Conservation (phyloP, 2,888 invertebrate genomes). For the Cheiracanthium punctorium region DNA sequence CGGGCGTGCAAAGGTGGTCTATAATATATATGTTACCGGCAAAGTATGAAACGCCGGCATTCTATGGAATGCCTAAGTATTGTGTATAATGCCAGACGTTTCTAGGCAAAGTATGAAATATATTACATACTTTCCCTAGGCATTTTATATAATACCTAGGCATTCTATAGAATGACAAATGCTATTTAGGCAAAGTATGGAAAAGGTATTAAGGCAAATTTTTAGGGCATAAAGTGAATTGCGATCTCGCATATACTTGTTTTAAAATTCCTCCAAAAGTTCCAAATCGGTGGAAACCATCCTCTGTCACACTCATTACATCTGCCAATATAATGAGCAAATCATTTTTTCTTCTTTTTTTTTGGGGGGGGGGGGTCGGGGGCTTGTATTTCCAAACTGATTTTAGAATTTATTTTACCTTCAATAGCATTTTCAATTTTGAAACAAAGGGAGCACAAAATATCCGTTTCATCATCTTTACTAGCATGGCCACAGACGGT, state of each 20-base stretch:
- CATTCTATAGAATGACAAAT: too few species aligned
- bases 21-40: not conserved
- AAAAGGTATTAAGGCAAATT: not conserved
- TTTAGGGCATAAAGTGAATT: not conserved
- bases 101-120: too few species aligned
- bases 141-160: too few species aligned
- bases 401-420: not conserved
- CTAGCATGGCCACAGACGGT: conserved; percentile 16
- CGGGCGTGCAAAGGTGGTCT: too few species aligned
- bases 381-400: conserved; percentile 9
- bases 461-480: conserved; percentile 11
- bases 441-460: too few species aligned
- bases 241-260: not conserved
- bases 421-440: conserved; percentile 3
- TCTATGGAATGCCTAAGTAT: too few species aligned
- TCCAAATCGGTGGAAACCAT: not conserved
- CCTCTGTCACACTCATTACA: conserved; percentile 1
- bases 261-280: not conserved
- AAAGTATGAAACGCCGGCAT: not conserved
- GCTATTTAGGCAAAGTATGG: too few species aligned
- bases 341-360: not conserved
- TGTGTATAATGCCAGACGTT: too few species aligned
- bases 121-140: too few species aligned
- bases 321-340: not conserved
- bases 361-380: not conserved